A percentile compares a stretch with the other conserved stretches of the same genome.
These are phyloP conservation scores for Ellobium chinense DNA, from an alignment of 2,888 invertebrate species.

Conservation along the genomic window DNA sequence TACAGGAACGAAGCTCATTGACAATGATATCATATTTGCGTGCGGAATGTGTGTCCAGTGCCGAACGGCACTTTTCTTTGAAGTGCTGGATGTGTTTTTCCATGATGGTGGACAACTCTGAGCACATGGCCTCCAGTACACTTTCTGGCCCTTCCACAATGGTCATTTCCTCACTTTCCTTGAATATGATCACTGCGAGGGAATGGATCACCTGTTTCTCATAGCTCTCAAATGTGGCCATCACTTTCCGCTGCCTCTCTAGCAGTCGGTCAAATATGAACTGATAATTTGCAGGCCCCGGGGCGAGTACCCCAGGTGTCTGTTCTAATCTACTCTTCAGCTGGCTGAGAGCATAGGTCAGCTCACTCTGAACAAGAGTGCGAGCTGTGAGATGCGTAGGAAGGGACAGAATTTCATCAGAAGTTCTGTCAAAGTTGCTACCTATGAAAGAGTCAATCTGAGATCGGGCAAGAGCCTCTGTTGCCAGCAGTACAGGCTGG, in stretches of 20 bases:
- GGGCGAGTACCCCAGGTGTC: not conserved
- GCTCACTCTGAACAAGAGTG: conserved; percentile 71
- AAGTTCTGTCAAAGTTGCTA: conserved; percentile 59
- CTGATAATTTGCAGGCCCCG: conserved; percentile 35
- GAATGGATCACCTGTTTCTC: conserved; percentile 53
- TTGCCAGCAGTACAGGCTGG: conserved; percentile 63
- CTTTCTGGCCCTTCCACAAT: conserved; percentile 56
- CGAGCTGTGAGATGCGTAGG: conserved; percentile 66
- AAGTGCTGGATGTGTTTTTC: conserved; percentile 56
- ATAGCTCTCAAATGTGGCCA: conserved; percentile 61
- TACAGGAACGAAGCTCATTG: conserved; percentile 47
- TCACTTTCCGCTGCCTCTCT: conserved; percentile 57
- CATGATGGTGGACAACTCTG: conserved; percentile 56
- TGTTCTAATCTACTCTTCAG: conserved; percentile 83
- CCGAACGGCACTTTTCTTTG: conserved; percentile 54
- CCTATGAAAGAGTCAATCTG: conserved; percentile 68
- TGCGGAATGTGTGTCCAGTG: conserved; percentile 50
- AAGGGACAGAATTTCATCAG: conserved; percentile 59
- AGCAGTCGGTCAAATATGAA: conserved; percentile 63
- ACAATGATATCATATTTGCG: conserved; percentile 54
- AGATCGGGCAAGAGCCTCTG: conserved; percentile 68
- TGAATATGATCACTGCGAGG: conserved; percentile 53
- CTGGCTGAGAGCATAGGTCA: conserved; percentile 78
- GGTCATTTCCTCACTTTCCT: conserved; percentile 57
- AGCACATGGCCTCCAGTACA: conserved; percentile 56